Evolutionary conservation across 2,113 vertebrate genomes (phyloP).

Genomic region (Reinhardtius hippoglossoides): DNA sequence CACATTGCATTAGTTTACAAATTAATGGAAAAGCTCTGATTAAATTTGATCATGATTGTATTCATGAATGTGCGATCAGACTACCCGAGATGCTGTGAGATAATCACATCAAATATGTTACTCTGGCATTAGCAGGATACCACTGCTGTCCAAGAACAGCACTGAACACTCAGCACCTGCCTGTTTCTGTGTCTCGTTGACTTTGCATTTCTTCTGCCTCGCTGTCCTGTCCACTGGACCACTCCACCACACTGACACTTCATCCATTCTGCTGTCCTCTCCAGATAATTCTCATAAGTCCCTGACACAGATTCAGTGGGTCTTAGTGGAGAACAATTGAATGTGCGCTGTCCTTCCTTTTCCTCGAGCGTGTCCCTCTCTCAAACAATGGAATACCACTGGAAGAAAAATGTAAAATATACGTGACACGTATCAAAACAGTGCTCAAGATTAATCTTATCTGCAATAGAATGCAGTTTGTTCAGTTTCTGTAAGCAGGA

Average conservation of each 20-base stretch:
- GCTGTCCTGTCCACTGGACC: conserved; percentile 11
- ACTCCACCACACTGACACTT: conserved; percentile 13
- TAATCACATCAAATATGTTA: conserved; percentile 22
- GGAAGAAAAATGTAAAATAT: background rate
- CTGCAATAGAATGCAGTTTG: background rate
- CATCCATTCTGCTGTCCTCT: conserved; percentile 16
- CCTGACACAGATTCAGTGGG: conserved; percentile 22
- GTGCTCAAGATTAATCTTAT: background rate
- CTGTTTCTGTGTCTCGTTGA: conserved; percentile 15
- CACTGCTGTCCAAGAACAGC: background rate
- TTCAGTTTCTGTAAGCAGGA: background rate
- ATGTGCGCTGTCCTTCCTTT: conserved; percentile 1
- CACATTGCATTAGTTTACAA: background rate
- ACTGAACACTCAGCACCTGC: conserved; percentile 15
- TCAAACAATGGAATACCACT: background rate
- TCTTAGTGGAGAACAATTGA: conserved; percentile 27
- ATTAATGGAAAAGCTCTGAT: conserved; percentile 5
- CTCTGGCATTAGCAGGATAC: conserved; percentile 32
- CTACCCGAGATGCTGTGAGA: background rate
- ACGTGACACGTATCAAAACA: background rate
- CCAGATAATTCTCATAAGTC: conserved; percentile 38
- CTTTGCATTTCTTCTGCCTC: conserved; percentile 20
- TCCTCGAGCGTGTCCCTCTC: conserved; percentile 3
- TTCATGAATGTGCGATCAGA: background rate
- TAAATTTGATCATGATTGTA: conserved; percentile 24